Evolutionary conservation across 2,797 vertebrate species (phyloP).

Genomic region (Micrastur ruficollis): DNA sequence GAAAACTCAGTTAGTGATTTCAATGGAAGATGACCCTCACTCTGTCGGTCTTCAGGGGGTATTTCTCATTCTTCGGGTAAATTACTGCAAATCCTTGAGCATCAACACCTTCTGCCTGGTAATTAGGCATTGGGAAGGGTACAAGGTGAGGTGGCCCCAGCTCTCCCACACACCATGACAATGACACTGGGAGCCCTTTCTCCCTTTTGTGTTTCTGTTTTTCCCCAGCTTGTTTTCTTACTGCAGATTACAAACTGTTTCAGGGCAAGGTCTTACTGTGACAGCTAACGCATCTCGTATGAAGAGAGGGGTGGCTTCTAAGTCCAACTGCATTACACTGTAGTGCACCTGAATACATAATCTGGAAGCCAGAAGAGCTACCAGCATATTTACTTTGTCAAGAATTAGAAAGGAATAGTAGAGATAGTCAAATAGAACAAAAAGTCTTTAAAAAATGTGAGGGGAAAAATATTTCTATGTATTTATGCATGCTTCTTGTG

Average conservation of each 20-base stretch:
- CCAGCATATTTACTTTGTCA: not conserved
- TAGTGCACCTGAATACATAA: not conserved
- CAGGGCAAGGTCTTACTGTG: not conserved
- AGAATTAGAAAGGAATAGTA: not conserved
- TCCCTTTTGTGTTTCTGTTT: not conserved
- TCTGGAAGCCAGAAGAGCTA: not conserved
- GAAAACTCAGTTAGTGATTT: not conserved
- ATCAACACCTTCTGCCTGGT: not conserved
- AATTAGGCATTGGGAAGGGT: not conserved
- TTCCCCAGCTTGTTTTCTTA: not conserved
- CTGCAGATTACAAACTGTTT: not conserved
- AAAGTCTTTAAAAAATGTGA: not conserved
- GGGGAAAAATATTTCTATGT: not conserved
- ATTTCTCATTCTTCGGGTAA: not conserved
- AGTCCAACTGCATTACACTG: not conserved
- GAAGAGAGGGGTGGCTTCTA: not conserved
- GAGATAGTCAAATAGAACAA: not conserved
- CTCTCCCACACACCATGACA: not conserved
- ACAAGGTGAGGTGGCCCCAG: not conserved
- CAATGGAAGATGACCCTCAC: not conserved
- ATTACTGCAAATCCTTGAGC: not conserved
- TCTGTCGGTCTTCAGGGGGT: not conserved
- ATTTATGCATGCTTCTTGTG: not conserved
- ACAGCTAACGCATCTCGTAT: not conserved
- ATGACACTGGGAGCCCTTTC: not conserved